Evolutionary conservation across 2,888 invertebrate genomes (phyloP), one percentile per base, ranked within the genome.

Genomic region (Iphiclides podalirius): DNA sequence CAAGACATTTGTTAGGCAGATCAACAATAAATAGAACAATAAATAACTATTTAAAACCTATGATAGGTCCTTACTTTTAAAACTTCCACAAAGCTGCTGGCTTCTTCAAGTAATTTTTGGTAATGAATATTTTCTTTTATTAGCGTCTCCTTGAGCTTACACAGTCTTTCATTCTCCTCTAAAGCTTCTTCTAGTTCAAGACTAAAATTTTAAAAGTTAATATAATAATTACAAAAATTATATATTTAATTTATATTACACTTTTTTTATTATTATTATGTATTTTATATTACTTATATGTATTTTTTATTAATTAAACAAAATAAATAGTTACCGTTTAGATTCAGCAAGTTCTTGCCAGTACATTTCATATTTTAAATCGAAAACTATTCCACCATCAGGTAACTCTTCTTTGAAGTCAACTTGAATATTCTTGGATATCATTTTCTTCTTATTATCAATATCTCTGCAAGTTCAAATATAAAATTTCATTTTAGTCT

Each of bases 291-390:
- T n/a, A n/a, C n/a, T n/a, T n/a, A 50, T 8, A 55, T 55, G 36
- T 16, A 42, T 31, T 37, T 1, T 14, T n/a, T 23, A 31, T 13
- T 31, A 49, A 39, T 33, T 9, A 16, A 12, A 12, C 1, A n/a
- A n/a, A 11, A 7, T 12, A 11, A 7, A 28, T 26, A 11, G 1
- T 49, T 55, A 63, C 63, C 62, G 53, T 55, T 58, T 55, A 13
- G 63, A 55, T 26, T 66, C 66, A 26, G 66, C 66, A 11, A 62
- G 20, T 26, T 51, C 48, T 42, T 58, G 58, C 67, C 66, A 67
- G 33, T 63, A 64, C 9, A 52, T 54, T 44, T 63, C 58, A 13
- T 59, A 57, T 16, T 61, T 58, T 6, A 54, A 17, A 15, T 58
- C 55, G 26, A 40, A 40, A 4, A 20, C 20, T 9, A 58, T 43